Percentiles rank a stretch among this genome's conserved stretches.
Evolutionary conservation across 1,140 invertebrate species (phyloP).

Genomic region (Tetramorium alpestre): DNA sequence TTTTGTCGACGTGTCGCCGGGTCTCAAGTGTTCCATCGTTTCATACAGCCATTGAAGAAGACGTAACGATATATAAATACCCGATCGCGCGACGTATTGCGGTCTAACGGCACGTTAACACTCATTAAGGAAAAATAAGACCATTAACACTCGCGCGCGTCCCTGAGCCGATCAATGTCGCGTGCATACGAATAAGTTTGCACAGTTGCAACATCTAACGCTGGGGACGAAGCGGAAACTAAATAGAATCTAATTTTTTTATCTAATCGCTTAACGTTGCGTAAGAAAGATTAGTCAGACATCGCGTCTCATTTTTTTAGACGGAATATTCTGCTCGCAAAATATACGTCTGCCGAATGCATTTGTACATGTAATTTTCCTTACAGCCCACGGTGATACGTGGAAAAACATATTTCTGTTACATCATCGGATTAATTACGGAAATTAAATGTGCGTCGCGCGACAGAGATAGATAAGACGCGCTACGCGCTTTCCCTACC

Average conservation of each 20-base stretch:
- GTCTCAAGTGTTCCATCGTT: not conserved
- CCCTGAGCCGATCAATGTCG: constrained; percentile 43
- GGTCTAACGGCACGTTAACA: constrained; percentile 44
- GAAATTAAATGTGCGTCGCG: not conserved
- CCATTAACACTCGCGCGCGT: constrained; percentile 37
- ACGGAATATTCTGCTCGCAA: not conserved
- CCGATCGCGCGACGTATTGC: constrained; percentile 1
- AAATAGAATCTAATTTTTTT: constrained; percentile 11
- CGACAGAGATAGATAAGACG: not conserved
- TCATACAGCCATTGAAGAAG: not conserved
- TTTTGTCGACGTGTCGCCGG: not conserved
- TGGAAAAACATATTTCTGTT: not conserved
- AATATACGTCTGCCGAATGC: not conserved
- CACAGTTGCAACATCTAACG: not conserved
- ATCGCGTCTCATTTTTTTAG: not conserved
- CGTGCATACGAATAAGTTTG: constrained; percentile 40
- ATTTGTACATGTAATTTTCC: not conserved
- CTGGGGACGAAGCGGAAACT: not conserved
- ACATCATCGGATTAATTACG: not conserved
- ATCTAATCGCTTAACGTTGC: not conserved
- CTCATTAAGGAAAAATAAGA: constrained; percentile 50
- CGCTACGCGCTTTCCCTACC: not conserved
- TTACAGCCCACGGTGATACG: not conserved
- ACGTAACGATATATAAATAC: constrained; percentile 40
- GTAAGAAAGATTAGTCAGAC: not conserved